Percentiles rank a stretch among this genome's conserved stretches.
phyloP scores from a whole-genome alignment of 2,888 invertebrate species.

The Stictocephala bisonia region DNA sequence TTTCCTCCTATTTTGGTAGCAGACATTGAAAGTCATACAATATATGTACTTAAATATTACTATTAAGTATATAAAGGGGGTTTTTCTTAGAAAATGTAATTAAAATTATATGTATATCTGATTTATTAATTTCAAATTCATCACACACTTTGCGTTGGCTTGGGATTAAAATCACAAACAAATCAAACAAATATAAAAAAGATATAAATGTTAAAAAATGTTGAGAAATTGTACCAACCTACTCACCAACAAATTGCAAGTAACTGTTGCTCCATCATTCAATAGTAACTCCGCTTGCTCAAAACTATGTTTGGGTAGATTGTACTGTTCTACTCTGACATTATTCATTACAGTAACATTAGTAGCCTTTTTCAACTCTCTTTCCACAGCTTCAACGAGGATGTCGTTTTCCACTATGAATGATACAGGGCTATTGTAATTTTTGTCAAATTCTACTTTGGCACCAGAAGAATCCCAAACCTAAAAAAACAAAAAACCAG shows the following conservation, averaged over 20 bases:
- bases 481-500: slow-evolving; percentile 65
- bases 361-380: slow-evolving; percentile 68
- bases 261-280: slow-evolving; percentile 73
- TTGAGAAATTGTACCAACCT: no score
- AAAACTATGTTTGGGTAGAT: slow-evolving; percentile 66
- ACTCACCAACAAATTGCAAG: slow-evolving; percentile 74
- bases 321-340: slow-evolving; percentile 75
- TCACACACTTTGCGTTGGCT: no score
- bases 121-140: no score
- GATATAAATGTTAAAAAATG: no score
- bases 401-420: slow-evolving; percentile 96
- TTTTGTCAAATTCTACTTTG: slow-evolving; percentile 85
- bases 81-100: no score
- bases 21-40: no score
- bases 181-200: slow-evolving; percentile 1
- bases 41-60: no score
- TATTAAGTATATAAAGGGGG: no score
- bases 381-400: slow-evolving; percentile 78
- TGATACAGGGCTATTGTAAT: slow-evolving; percentile 79
- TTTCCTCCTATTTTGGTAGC: no score
- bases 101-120: no score
- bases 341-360: slow-evolving; percentile 77
- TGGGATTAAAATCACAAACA: no score
- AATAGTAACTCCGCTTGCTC: slow-evolving; percentile 67
- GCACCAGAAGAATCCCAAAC: slow-evolving; percentile 97